Evolutionary conservation across 1,140 invertebrate genomes (phyloP).

Genomic region (Luehdorfia chinensis): DNA sequence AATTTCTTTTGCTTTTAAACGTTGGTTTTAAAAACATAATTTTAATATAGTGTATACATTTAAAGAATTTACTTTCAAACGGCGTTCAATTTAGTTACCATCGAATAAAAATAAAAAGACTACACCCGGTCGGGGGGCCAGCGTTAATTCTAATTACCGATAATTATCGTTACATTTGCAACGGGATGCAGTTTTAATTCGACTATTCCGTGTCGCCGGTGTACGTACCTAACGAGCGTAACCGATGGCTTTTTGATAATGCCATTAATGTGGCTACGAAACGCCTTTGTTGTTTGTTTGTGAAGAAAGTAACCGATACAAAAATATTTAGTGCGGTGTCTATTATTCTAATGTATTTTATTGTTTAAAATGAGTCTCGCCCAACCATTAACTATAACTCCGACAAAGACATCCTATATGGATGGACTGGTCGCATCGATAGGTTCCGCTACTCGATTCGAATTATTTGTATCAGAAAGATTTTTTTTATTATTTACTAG

Average conservation of each 20-base stretch:
- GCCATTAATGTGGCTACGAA: conserved; percentile 17
- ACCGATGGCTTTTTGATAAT: conserved; percentile 45
- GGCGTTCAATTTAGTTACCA: no score
- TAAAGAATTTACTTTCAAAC: no score
- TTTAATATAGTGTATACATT: no score
- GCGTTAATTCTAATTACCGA: conserved; percentile 42
- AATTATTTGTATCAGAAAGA: no score
- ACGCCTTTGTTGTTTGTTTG: not conserved
- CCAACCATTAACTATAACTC: no score
- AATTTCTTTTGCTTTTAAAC: no score
- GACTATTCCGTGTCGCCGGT: conserved; percentile 31
- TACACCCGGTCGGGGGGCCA: conserved; percentile 12
- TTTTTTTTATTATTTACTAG: no score
- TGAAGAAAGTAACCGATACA: conserved; percentile 6
- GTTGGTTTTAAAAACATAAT: no score
- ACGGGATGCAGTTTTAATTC: conserved; percentile 37
- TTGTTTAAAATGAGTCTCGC: not conserved
- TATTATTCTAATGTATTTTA: not conserved
- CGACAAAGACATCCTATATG: no score
- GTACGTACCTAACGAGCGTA: conserved; percentile 31
- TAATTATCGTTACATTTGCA: conserved; percentile 36
- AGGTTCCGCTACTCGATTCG: no score
- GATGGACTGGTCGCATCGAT: no score
- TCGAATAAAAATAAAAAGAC: no score
- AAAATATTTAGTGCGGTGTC: not conserved